Percentiles rank a stretch among this genome's conserved stretches.
Evolutionary conservation across 1,140 invertebrate genomes (phyloP).

Genomic region (Penaeus indicus): DNA sequence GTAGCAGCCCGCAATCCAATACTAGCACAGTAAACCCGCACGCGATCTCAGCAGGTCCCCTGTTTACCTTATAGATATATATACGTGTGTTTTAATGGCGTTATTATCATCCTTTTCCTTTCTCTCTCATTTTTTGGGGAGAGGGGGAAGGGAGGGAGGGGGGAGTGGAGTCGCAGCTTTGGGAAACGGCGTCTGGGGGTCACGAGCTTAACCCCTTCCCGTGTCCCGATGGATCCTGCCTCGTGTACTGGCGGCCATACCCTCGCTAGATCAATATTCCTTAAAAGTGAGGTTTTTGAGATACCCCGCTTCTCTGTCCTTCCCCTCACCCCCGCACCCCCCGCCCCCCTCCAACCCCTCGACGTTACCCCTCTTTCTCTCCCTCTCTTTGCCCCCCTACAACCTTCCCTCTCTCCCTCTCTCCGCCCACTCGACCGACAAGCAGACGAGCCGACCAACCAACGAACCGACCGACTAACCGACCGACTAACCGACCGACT

Average conservation of each 20-base stretch:
- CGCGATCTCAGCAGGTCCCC: conserved; percentile 20
- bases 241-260: too few species aligned
- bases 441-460: too few species aligned
- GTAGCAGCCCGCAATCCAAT: conserved; percentile 30
- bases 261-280: too few species aligned
- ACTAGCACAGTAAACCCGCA: conserved; percentile 42
- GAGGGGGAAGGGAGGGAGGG: too few species aligned
- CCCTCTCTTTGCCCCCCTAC: not conserved
- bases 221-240: too few species aligned
- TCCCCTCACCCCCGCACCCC: not conserved
- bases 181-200: too few species aligned
- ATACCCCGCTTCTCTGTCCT: not conserved
- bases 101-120: not conserved
- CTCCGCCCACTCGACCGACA: too few species aligned
- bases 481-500: too few species aligned
- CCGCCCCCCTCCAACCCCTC: too few species aligned
- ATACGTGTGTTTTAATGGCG: not conserved
- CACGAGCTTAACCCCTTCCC: not conserved
- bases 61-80: conserved; percentile 34
- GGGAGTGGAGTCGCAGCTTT: not conserved
- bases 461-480: not conserved
- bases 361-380: not conserved
- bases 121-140: not conserved
- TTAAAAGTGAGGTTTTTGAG: too few species aligned
- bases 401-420: not conserved